These are phyloP conservation scores for Amphiura filiformis DNA, from an alignment of 35 echinoderm and acorn worm species.

Conservation along the genomic window DNA sequence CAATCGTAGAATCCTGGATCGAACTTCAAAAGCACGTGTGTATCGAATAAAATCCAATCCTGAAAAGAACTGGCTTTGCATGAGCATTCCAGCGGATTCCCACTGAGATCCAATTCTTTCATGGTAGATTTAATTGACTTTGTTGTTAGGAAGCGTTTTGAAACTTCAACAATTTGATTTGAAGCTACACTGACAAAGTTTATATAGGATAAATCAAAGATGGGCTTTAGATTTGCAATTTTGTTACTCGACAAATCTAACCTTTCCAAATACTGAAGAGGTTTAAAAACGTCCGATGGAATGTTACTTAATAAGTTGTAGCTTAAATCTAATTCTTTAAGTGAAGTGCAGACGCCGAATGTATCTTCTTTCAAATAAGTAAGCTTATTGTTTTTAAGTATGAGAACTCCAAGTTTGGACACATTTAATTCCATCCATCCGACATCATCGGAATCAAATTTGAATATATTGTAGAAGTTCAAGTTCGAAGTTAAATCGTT, in stretches of 20 bases:
- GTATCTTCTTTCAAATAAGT: neutral
- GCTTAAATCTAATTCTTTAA: neutral
- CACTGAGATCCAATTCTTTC: neutral
- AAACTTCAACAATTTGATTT: neutral
- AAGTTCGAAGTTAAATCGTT: neutral
- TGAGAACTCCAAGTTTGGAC: neutral
- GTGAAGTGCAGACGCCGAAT: neutral
- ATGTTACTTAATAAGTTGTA: neutral
- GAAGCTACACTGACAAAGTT: neutral
- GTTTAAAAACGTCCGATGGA: neutral
- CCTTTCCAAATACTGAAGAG: neutral
- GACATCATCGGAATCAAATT: too few species aligned
- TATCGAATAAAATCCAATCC: neutral
- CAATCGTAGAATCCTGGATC: neutral
- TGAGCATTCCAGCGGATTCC: neutral
- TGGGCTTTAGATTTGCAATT: neutral
- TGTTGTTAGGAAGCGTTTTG: neutral
- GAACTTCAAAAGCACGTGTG: neutral
- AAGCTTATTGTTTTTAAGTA: neutral
- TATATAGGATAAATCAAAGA: neutral
- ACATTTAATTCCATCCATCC: neutral
- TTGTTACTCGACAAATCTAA: neutral
- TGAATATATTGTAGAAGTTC: neutral
- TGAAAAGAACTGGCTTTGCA: neutral
- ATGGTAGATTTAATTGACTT: neutral